These are phyloP conservation scores for Patella ulyssiponensis DNA, from an alignment of 2,888 invertebrate species.

Conservation along the genomic window DNA sequence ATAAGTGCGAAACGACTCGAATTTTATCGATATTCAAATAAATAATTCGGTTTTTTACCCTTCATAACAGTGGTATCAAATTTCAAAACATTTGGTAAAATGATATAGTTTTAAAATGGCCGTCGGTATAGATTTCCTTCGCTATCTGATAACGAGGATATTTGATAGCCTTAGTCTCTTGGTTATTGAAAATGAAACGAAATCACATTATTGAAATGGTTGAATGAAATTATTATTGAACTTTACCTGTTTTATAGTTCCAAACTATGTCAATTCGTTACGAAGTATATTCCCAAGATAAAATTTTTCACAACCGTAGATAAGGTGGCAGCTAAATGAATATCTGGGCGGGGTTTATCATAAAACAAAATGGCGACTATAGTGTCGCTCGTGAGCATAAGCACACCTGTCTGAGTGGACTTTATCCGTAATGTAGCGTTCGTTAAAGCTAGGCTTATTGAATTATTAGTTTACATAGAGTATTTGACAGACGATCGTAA, in stretches of 20 bases:
- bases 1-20: conserved; percentile 4
- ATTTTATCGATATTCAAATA: neutral
- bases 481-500: too few relatives aligned
- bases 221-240: neutral
- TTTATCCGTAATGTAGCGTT: too few relatives aligned
- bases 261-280: neutral
- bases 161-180: neutral
- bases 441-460: too few relatives aligned
- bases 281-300: neutral
- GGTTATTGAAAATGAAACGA: conserved; percentile 1
- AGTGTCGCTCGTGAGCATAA: neutral
- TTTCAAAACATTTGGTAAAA: conserved; percentile 7
- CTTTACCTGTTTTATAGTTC: conserved; percentile 7
- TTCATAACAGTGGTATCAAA: neutral
- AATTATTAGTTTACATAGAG: too few relatives aligned
- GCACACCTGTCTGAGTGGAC: too few relatives aligned
- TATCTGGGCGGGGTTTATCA: neutral
- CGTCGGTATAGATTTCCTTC: too few relatives aligned
- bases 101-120: conserved; percentile 7
- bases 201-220: neutral
- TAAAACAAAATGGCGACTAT: conserved; percentile 7
- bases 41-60: neutral
- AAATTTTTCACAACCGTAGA: neutral
- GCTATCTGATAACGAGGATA: neutral
- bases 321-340: too few relatives aligned